Evolutionary conservation across 2,113 vertebrate genomes (phyloP).

Genomic region (Poicephalus meyeri): DNA sequence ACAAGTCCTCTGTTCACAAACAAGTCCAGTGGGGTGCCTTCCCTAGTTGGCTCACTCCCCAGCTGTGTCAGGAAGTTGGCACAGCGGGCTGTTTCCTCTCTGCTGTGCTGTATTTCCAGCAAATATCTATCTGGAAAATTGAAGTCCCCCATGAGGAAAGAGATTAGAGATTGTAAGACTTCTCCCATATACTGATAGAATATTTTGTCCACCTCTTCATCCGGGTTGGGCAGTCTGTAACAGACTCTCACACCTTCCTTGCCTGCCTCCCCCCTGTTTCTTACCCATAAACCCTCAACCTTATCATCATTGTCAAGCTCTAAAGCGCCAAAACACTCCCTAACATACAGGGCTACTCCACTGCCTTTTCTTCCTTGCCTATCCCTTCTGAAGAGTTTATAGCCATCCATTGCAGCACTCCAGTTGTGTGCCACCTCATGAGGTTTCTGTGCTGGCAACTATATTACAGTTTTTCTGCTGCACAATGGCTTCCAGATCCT

Average conservation of each 20-base stretch:
- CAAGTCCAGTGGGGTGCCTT: neutral
- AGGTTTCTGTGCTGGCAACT: neutral
- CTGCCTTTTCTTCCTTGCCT: neutral
- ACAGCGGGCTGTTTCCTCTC: neutral
- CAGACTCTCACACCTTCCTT: neutral
- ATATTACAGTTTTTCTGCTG: neutral
- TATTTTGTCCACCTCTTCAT: neutral
- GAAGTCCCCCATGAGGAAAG: neutral
- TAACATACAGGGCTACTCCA: neutral
- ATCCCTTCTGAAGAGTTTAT: neutral
- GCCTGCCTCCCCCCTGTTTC: neutral
- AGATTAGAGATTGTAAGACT: neutral
- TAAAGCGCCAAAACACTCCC: neutral
- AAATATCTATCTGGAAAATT: neutral
- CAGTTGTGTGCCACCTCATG: neutral
- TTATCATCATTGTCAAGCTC: neutral
- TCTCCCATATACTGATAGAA: neutral
- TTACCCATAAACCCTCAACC: neutral
- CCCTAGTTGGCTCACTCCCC: neutral
- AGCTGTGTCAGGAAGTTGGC: neutral
- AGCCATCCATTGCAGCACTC: neutral
- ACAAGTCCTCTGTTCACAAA: neutral
- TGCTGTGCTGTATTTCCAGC: neutral
- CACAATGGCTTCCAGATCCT: neutral
- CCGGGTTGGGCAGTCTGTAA: neutral